Evolutionary conservation across 2,888 invertebrate genomes (phyloP).

Genomic region (Slavum lentiscoides): DNA sequence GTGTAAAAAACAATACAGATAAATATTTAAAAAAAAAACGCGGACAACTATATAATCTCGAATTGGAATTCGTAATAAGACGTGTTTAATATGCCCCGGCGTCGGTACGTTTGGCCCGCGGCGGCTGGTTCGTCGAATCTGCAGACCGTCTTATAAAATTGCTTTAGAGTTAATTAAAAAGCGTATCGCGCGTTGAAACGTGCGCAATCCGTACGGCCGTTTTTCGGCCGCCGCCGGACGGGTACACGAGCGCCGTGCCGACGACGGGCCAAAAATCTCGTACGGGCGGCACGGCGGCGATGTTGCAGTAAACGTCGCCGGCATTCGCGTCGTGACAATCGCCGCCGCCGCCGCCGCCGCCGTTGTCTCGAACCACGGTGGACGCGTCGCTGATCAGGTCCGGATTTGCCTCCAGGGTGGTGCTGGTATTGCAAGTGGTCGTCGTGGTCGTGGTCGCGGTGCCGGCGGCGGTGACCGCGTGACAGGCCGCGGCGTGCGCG

Average conservation of each 20-base stretch:
- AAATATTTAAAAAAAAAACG: too few species aligned
- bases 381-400: constrained; percentile 79
- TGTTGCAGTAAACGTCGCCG: too few species aligned
- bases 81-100: too few species aligned
- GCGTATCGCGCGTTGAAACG: too few species aligned
- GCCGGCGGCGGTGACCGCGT: background rate
- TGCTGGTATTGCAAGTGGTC: background rate
- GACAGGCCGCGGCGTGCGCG: background rate
- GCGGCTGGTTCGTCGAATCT: too few species aligned
- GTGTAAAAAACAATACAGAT: too few species aligned
- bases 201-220: constrained; percentile 59
- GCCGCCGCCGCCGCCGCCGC: constrained; percentile 23
- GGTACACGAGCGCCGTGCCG: background rate
- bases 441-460: background rate
- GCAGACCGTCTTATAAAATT: too few species aligned
- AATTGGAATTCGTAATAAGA: too few species aligned
- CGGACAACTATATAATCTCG: too few species aligned
- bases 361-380: constrained; percentile 63
- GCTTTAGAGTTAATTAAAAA: too few species aligned
- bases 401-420: constrained; percentile 70
- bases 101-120: too few species aligned
- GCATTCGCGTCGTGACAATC: constrained; percentile 1
- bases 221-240: background rate
- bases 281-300: background rate
- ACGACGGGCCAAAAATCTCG: constrained; percentile 29